Conservation (phyloP, 2,113 vertebrate species). For the Siniperca chuatsi region DNA sequence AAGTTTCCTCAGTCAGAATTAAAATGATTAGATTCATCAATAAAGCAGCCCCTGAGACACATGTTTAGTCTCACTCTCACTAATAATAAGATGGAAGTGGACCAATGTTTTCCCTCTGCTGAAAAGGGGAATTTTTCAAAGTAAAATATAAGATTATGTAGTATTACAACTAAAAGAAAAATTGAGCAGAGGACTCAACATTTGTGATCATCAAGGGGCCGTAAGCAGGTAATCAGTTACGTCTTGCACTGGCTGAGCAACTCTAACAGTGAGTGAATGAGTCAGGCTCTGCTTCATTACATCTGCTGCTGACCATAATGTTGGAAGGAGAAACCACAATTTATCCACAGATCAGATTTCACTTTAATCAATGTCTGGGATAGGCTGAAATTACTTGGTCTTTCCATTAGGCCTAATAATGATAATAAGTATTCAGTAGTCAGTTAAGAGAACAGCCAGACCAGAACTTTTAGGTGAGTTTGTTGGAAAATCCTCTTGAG, state of each 20-base stretch:
- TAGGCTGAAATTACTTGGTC: not conserved
- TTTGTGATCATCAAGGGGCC: not conserved
- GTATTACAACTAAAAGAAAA: not conserved
- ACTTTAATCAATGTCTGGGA: conserved; percentile 10
- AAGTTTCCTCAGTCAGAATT: not conserved
- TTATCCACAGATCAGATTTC: conserved; percentile 10
- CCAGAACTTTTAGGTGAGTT: not conserved
- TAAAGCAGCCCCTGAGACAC: not conserved
- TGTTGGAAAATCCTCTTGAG: not conserved
- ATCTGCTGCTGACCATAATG: not conserved
- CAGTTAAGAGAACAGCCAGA: not conserved
- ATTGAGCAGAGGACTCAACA: not conserved
- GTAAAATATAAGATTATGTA: not conserved
- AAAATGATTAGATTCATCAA: not conserved
- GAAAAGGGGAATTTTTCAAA: not conserved
- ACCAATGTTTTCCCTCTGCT: not conserved
- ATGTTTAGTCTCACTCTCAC: not conserved
- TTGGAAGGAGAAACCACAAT: conserved; percentile 3
- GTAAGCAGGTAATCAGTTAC: conserved; percentile 3
- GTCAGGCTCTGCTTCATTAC: not conserved
- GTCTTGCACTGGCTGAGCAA: not conserved
- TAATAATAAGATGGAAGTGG: not conserved
- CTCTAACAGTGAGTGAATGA: conserved; percentile 9
- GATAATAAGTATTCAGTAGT: not conserved
- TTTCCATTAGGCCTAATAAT: not conserved